Percentiles rank a stretch among this genome's conserved stretches.
Conservation (phyloP, 2,113 vertebrate species). For the Gymnocephalus cernua region DNA sequence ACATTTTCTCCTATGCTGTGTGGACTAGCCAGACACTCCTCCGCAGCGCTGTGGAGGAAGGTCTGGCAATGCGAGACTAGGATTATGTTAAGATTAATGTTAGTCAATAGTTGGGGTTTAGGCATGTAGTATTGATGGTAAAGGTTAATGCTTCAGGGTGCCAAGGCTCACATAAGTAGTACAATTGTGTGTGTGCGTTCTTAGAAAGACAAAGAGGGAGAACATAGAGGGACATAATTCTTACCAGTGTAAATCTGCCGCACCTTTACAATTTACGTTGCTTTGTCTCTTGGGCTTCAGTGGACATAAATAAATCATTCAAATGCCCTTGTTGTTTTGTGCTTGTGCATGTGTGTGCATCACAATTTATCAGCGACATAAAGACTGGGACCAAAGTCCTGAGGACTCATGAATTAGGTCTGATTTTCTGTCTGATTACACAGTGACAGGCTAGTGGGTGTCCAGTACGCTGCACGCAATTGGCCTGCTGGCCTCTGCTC, state of each 20-base stretch:
- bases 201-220: background rate
- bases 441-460: slow-evolving; percentile 54
- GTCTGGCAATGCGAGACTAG: background rate
- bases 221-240: slow-evolving; percentile 6
- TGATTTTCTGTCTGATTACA: slow-evolving; percentile 73
- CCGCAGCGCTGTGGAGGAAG: no score
- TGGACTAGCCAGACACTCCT: no score
- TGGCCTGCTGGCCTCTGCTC: slow-evolving; percentile 15
- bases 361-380: slow-evolving; percentile 2
- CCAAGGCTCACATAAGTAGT: background rate
- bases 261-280: slow-evolving; percentile 1
- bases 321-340: slow-evolving; percentile 12
- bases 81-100: background rate
- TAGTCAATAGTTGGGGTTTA: background rate
- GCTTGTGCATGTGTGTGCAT: slow-evolving; percentile 12
- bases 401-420: slow-evolving; percentile 51
- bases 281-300: slow-evolving; percentile 25
- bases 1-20: no score
- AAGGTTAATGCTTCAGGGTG: background rate
- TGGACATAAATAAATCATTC: slow-evolving; percentile 29
- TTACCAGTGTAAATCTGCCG: background rate
- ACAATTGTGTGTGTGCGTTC: background rate
- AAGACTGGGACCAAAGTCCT: slow-evolving; percentile 28
- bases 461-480: slow-evolving; percentile 51
- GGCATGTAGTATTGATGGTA: background rate